A percentile compares a stretch with the other conserved stretches of the same genome.
phyloP scores from a whole-genome alignment of 1,140 invertebrate species.

The Drosophila bocqueti region DNA sequence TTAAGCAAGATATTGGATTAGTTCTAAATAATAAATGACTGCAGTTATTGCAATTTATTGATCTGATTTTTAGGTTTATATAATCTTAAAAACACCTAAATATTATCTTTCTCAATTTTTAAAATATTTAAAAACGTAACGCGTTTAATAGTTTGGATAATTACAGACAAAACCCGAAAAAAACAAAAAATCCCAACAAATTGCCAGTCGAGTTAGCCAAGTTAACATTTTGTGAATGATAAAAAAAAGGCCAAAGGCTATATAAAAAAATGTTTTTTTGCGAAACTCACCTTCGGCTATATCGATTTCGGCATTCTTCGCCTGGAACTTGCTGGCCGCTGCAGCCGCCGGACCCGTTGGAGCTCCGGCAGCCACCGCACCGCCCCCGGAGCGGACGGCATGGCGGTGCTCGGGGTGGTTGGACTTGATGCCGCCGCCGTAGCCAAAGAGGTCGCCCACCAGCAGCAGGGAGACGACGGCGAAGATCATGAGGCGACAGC shows the following conservation, averaged over 20 bases:
- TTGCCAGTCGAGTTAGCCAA: constrained; percentile 8
- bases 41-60: no score
- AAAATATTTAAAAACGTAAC: neutral
- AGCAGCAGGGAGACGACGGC: constrained; percentile 72
- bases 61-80: no score
- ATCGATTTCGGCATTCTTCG: constrained; percentile 83
- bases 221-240: constrained; percentile 25
- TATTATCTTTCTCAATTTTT: no score
- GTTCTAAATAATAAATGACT: no score
- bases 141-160: neutral
- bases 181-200: neutral
- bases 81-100: no score
- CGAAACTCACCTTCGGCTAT: constrained; percentile 81
- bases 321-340: constrained; percentile 75
- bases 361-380: constrained; percentile 36
- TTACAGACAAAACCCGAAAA: neutral
- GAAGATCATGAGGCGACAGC: constrained; percentile 81
- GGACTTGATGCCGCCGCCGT: constrained; percentile 75
- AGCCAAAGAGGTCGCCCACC: constrained; percentile 81
- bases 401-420: constrained; percentile 58
- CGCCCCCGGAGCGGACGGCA: constrained; percentile 40
- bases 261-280: constrained; percentile 12
- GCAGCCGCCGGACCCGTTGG: constrained; percentile 72
- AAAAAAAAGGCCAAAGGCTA: constrained; percentile 16
- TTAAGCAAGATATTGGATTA: no score